phyloP scores from a whole-genome alignment of 2,888 invertebrate genomes.

The Sympetrum striolatum region DNA sequence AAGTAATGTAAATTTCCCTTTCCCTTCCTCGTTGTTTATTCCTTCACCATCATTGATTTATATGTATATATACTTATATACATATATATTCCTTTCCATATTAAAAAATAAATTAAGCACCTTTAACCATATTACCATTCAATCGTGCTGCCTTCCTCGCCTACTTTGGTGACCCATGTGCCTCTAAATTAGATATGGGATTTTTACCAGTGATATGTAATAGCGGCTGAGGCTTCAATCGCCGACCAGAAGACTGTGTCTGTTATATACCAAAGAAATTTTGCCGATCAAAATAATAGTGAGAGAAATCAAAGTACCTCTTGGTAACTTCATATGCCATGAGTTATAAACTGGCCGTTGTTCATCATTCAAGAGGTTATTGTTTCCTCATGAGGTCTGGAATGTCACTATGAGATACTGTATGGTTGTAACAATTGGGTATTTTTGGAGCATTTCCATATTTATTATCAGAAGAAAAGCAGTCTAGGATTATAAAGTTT shows the following conservation, averaged over 20 bases:
- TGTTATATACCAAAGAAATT: neutral
- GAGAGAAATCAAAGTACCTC: neutral
- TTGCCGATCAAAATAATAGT: conserved; percentile 12
- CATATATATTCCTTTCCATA: neutral
- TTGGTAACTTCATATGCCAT: neutral
- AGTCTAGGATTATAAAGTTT: neutral
- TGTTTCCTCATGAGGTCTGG: neutral
- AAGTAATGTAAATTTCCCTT: neutral
- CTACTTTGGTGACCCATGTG: conserved; percentile 20
- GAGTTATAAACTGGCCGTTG: neutral
- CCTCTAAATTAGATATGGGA: neutral
- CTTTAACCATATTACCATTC: neutral
- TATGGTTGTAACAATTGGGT: neutral
- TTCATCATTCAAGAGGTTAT: neutral
- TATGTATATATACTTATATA: neutral
- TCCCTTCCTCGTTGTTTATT: neutral
- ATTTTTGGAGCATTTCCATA: neutral
- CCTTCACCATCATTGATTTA: neutral
- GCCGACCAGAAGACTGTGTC: conserved; percentile 40
- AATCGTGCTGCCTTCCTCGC: conserved; percentile 21
- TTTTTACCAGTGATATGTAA: neutral
- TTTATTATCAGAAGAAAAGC: neutral
- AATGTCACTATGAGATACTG: neutral
- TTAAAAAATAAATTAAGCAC: neutral
- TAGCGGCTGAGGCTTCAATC: neutral